Evolutionary conservation across 2,113 vertebrate species (phyloP), one percentile per base, ranked within the genome.

Genomic region (Numida meleagris): DNA sequence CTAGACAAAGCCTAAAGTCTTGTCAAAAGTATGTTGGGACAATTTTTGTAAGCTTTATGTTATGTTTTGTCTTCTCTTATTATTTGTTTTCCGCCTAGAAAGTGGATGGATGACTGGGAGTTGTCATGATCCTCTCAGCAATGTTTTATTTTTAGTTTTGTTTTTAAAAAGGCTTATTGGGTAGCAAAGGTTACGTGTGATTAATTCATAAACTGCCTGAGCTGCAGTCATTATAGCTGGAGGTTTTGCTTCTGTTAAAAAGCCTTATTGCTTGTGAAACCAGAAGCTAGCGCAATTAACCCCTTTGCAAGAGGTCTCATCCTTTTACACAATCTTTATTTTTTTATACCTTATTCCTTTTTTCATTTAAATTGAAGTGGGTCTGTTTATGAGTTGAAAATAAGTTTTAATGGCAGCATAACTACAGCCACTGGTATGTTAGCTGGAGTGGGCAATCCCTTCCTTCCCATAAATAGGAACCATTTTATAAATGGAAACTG

Each of bases 331-430:
- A 38, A 70, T 82, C 61, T 66, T 84, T 79, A 36, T 80, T 55
- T 92, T 53, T 82, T 33, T 20, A 76, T 76, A 36, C 62, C 67
- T 91, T 82, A 63, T 8, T 5, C 4, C 36, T 9, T 62, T 85
- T 94, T 91, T 91, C 67, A 80, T 94, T 93, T 94, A 86, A 89
- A 82, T 72, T 91, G 78, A 82, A 94, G 71, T 57, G 34, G 31
- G 31, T 89, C 59, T 95, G 29, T 95, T 91, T 95, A 57, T 77
- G 82, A 88, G 75, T 74, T 70, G 75, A 82, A 59, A 74, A 50
- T 67, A 83, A 71, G 63, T 72, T 94, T 92, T 89, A 94, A 95
- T 24, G 55, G 72, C 59, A 91, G 63, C 2, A 0, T 58, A 94
- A 90, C 0, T 10, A 85, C 71, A 94, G 68, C 91, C 67, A 46